These are phyloP conservation scores for Melikaiella ostensackeni DNA, from an alignment of 2,888 invertebrate genomes.

Conservation along the genomic window DNA sequence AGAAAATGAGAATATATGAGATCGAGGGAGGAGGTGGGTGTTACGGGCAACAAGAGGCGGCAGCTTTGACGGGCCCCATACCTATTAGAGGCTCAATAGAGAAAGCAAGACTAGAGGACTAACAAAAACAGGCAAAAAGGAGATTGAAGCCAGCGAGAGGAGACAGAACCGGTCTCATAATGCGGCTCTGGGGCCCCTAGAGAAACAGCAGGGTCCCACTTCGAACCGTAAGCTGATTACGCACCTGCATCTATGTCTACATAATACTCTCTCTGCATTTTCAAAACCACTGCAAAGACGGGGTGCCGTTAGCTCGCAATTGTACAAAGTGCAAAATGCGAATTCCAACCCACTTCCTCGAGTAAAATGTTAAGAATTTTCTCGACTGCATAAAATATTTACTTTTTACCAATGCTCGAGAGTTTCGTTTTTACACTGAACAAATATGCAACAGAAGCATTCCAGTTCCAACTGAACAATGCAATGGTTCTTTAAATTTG, in stretches of 20 bases:
- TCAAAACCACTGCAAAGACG: constrained; percentile 33
- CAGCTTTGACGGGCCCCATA: constrained; percentile 58
- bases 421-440: background rate
- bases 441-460: background rate
- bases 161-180: constrained; percentile 51
- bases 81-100: constrained; percentile 60
- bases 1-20: constrained; percentile 40
- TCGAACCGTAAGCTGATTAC: constrained; percentile 64
- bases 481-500: background rate
- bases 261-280: constrained; percentile 49
- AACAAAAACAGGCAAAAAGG: constrained; percentile 44
- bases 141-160: constrained; percentile 38
- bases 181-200: constrained; percentile 46
- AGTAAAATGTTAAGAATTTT: background rate
- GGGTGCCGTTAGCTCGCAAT: constrained; percentile 27
- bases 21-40: constrained; percentile 51
- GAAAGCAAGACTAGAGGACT: constrained; percentile 56
- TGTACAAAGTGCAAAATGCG: constrained; percentile 18
- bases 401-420: background rate
- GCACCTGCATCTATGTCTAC: constrained; percentile 59
- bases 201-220: constrained; percentile 42
- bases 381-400: background rate
- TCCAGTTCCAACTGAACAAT: background rate
- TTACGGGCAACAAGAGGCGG: constrained; percentile 54
- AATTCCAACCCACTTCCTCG: constrained; percentile 6